phyloP scores from a whole-genome alignment of 2,888 invertebrate species.

The Beris chalybata region DNA sequence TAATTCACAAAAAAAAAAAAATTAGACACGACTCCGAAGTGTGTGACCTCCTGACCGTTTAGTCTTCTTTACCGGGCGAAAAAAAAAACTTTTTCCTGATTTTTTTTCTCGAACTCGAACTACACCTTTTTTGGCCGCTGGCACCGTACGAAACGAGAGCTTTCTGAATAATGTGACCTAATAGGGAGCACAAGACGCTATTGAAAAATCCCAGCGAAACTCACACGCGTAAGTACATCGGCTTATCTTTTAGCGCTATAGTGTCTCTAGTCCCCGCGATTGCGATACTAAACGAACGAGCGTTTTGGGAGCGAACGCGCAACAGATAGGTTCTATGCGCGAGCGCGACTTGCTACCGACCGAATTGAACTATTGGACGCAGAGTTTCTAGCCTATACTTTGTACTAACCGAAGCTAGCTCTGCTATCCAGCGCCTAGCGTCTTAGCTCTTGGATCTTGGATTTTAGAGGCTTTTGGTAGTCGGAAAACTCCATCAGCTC shows the following conservation, averaged over 20 bases:
- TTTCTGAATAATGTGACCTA: conserved; percentile 12
- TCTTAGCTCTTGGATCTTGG: no score
- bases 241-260: conserved; percentile 23
- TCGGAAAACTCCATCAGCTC: no score
- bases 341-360: conserved; percentile 26
- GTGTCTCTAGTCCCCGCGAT: not conserved
- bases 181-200: conserved; percentile 9
- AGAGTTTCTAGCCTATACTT: no score
- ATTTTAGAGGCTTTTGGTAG: no score
- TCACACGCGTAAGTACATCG: conserved; percentile 20
- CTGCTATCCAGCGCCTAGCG: no score
- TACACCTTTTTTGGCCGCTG: conserved; percentile 22
- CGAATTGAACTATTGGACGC: conserved; percentile 7
- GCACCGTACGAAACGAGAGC: conserved; percentile 25
- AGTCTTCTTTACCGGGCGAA: not conserved
- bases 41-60: conserved; percentile 23
- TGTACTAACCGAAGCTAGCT: no score
- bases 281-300: conserved; percentile 18
- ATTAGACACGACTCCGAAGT: not conserved
- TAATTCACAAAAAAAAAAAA: not conserved
- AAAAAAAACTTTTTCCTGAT: no score
- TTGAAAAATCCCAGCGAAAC: conserved; percentile 18
- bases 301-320: conserved; percentile 23
- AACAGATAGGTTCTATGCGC: conserved; percentile 18
- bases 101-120: conserved; percentile 1